These are phyloP conservation scores for Melipona quadrifasciata DNA, from an alignment of 1,140 invertebrate genomes.

Conservation along the genomic window DNA sequence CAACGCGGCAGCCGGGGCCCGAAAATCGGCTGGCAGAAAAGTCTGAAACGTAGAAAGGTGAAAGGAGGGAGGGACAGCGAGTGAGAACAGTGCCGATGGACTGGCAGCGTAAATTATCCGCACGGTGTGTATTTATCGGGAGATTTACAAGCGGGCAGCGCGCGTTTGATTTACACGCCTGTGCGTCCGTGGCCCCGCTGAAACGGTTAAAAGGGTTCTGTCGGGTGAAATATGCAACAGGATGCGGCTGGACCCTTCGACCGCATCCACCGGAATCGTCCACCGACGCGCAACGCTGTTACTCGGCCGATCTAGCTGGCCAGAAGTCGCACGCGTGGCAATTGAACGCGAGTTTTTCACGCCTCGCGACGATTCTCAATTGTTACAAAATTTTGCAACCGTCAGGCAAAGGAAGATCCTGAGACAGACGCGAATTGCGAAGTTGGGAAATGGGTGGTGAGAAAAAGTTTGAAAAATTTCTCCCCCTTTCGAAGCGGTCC, in stretches of 20 bases:
- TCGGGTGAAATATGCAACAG: constrained; percentile 78
- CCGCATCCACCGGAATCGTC: constrained; percentile 62
- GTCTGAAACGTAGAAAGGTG: background rate
- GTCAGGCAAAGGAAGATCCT: too few relatives aligned
- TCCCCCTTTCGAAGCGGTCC: too few relatives aligned
- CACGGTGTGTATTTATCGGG: constrained; percentile 78
- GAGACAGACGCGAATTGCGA: too few relatives aligned
- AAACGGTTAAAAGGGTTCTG: constrained; percentile 74
- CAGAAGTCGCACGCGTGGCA: background rate
- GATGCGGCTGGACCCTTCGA: constrained; percentile 62
- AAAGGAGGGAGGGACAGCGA: background rate
- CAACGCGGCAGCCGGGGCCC: constrained; percentile 49
- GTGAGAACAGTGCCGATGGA: constrained; percentile 50
- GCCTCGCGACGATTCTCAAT: too few relatives aligned
- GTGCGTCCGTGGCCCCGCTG: constrained; percentile 63
- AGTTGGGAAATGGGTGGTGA: too few relatives aligned
- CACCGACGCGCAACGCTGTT: constrained; percentile 24
- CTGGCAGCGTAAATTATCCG: constrained; percentile 80
- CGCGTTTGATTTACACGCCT: constrained; percentile 79
- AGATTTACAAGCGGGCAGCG: constrained; percentile 80
- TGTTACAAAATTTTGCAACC: too few relatives aligned
- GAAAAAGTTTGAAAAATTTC: too few relatives aligned
- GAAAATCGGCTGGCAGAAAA: constrained; percentile 59
- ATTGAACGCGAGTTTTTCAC: too few relatives aligned
- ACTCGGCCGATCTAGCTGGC: too few relatives aligned